Evolutionary conservation across 2,888 invertebrate species (phyloP).

Genomic region (Orchesellides sinensis): DNA sequence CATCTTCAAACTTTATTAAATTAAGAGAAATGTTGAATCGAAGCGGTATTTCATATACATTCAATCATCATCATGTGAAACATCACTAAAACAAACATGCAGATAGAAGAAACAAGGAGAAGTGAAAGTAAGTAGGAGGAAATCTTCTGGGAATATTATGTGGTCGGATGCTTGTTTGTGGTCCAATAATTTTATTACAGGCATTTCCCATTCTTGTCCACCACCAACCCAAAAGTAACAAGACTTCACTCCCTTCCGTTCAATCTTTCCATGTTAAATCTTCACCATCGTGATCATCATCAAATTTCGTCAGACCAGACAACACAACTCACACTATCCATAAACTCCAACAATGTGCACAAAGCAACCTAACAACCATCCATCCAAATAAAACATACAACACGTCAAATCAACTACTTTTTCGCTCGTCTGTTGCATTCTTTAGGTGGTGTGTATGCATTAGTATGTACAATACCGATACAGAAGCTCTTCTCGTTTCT

Average conservation of each 20-base stretch:
- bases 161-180: constrained; percentile 40
- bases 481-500: no score
- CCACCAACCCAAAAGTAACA: constrained; percentile 21
- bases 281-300: not conserved
- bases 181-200: constrained; percentile 39
- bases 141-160: constrained; percentile 20
- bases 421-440: no score
- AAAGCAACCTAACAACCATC: not conserved
- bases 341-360: not conserved
- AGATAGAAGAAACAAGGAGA: not conserved
- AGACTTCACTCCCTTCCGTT: constrained; percentile 21
- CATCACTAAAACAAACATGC: not conserved
- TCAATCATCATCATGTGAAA: not conserved
- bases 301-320: not conserved
- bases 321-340: not conserved
- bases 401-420: not conserved
- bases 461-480: no score
- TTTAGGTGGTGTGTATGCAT: no score
- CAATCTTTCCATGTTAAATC: constrained; percentile 9
- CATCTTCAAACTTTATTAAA: no score
- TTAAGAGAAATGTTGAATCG: not conserved
- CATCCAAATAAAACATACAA: constrained; percentile 16
- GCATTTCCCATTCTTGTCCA: constrained; percentile 34
- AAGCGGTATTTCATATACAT: not conserved
- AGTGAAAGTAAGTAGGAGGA: not conserved